Evolutionary conservation across 2,888 invertebrate species (phyloP).

Genomic region (Byasa hedistus): DNA sequence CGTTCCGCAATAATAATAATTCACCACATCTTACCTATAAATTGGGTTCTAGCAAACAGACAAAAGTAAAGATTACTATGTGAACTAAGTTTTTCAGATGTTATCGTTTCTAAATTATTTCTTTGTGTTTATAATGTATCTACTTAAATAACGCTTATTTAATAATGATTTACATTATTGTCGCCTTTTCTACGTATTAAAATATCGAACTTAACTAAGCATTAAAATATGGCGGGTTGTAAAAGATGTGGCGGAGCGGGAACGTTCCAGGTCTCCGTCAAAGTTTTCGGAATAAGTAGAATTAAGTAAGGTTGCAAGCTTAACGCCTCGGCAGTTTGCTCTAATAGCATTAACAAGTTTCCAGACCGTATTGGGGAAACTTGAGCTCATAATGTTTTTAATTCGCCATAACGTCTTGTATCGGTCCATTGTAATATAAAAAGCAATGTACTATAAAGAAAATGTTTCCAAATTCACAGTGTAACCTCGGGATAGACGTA

Average conservation of each 20-base stretch:
- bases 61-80: no score
- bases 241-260: conserved; percentile 38
- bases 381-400: conserved; percentile 35
- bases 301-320: conserved; percentile 74
- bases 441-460: neutral
- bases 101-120: no score
- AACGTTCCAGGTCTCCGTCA: conserved; percentile 29
- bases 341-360: conserved; percentile 78
- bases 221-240: conserved; percentile 31
- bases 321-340: conserved; percentile 68
- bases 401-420: conserved; percentile 15
- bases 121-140: neutral
- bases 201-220: conserved; percentile 17
- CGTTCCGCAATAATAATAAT: no score
- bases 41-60: no score
- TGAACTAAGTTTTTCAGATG: no score
- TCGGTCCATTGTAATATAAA: neutral
- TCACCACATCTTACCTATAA: no score
- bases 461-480: no score
- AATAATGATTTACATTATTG: neutral
- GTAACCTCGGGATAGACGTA: no score
- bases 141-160: neutral
- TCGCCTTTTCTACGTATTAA: conserved; percentile 1
- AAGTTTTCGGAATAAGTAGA: conserved; percentile 73
- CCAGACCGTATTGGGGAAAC: conserved; percentile 73